These are phyloP conservation scores for Meloidogyne chitwoodi DNA, from an alignment of 1,140 invertebrate species.

Conservation along the genomic window DNA sequence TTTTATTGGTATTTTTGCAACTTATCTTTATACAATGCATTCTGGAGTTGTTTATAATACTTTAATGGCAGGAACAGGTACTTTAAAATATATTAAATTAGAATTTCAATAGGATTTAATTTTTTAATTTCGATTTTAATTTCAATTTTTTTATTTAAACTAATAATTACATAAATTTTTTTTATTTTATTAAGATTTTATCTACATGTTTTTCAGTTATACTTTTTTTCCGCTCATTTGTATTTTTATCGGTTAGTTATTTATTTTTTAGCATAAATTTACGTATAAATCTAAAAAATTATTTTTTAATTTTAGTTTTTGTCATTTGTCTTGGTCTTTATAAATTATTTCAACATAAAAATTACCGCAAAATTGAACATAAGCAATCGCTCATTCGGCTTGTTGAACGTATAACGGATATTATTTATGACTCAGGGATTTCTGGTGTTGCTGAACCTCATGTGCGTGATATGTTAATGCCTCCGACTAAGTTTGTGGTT, in stretches of 20 bases:
- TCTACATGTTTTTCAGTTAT: conserved; percentile 22
- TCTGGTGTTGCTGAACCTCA: conserved; percentile 48
- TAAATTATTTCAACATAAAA: conserved; percentile 10
- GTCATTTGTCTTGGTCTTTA: conserved; percentile 14
- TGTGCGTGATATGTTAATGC: conserved; percentile 42
- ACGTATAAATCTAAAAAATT: too few species aligned
- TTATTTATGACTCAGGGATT: conserved; percentile 36
- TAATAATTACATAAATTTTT: too few species aligned
- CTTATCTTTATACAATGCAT: conserved; percentile 40
- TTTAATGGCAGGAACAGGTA: conserved; percentile 20
- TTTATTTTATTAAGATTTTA: conserved; percentile 30
- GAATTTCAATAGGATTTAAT: too few species aligned
- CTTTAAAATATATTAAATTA: too few species aligned
- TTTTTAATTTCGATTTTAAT: too few species aligned
- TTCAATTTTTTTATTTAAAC: too few species aligned
- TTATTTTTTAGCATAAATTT: neutral
- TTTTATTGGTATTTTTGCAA: conserved; percentile 25
- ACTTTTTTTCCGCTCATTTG: conserved; percentile 39
- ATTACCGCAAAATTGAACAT: conserved; percentile 22
- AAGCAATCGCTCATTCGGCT: conserved; percentile 24
- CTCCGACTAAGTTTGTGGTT: conserved; percentile 35
- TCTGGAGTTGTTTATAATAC: conserved; percentile 24
- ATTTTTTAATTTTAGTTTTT: conserved; percentile 35
- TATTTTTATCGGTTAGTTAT: conserved; percentile 27
- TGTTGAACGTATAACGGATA: conserved; percentile 45